phyloP scores from a whole-genome alignment of 1,140 invertebrate species.

The Chelonus insularis region DNA sequence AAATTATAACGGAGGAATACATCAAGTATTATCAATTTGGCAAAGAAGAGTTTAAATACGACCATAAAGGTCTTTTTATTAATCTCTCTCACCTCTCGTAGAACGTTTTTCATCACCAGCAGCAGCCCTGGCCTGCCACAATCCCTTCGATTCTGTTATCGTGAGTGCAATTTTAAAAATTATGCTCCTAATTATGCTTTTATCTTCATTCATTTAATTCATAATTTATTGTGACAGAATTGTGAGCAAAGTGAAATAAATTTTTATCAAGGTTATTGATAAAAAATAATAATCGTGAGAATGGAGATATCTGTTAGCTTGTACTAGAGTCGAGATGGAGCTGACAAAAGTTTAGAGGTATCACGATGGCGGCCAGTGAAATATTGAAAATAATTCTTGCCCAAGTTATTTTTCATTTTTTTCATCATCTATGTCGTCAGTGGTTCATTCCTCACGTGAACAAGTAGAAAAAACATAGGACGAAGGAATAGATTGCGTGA shows the following conservation, averaged over 20 bases:
- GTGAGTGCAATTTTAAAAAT: no score
- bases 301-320: slow-evolving; percentile 1
- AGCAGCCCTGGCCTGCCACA: slow-evolving; percentile 59
- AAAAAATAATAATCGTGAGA: slow-evolving; percentile 1
- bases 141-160: slow-evolving; percentile 60
- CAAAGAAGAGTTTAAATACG: not conserved
- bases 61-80: not conserved
- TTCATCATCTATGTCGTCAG: not conserved
- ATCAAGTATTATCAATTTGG: no score
- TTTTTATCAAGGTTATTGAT: not conserved
- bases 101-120: slow-evolving; percentile 36
- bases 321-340: slow-evolving; percentile 13
- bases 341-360: not conserved
- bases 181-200: no score
- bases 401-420: not conserved
- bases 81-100: slow-evolving; percentile 25
- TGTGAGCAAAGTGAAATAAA: not conserved
- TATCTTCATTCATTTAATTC: not conserved
- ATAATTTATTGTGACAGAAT: not conserved
- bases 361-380: not conserved
- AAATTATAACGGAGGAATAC: no score
- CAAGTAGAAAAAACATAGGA: slow-evolving; percentile 5
- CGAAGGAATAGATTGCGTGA: not conserved
- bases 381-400: not conserved
- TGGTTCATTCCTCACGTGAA: not conserved